A percentile compares a stretch with the other conserved stretches of the same genome.
These are phyloP conservation scores for Montipora capitata DNA, from an alignment of 92 coral and sea anemone species.

Conservation along the genomic window DNA sequence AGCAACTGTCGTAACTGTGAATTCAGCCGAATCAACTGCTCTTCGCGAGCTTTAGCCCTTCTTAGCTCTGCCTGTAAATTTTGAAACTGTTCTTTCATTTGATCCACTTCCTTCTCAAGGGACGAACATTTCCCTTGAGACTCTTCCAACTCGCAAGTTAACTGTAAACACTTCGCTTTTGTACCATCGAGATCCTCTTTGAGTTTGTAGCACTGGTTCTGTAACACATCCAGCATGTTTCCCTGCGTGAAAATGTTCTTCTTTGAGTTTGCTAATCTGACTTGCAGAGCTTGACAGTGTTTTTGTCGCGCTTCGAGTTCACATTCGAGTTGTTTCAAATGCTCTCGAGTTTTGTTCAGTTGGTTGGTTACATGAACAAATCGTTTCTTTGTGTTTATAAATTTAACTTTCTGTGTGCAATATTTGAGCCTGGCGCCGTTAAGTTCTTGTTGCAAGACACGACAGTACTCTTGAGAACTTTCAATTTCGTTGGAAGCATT, in stretches of 20 bases:
- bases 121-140: conserved; percentile 79
- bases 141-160: conserved; percentile 84
- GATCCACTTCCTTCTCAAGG: conserved; percentile 79
- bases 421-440: conserved; percentile 93
- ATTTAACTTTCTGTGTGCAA: conserved; percentile 94
- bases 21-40: conserved; percentile 83
- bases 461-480: conserved; percentile 88
- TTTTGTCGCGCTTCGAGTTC: conserved; percentile 91
- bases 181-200: conserved; percentile 91
- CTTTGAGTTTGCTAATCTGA: conserved; percentile 86
- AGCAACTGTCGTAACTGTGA: conserved; percentile 77
- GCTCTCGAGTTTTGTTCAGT: conserved; percentile 79
- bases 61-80: conserved; percentile 80
- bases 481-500: conserved; percentile 66
- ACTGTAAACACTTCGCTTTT: conserved; percentile 74
- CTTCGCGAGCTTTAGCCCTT: conserved; percentile 87
- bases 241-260: conserved; percentile 93
- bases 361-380: conserved; percentile 84
- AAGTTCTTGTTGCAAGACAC: conserved; percentile 91
- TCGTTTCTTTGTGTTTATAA: conserved; percentile 92
- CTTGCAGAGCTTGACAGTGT: conserved; percentile 83
- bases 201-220: conserved; percentile 93
- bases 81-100: conserved; percentile 78
- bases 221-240: conserved; percentile 93
- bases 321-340: conserved; percentile 72